Conservation (phyloP, 1,140 invertebrate genomes). For the Phymorhynchus buccinoides region DNA sequence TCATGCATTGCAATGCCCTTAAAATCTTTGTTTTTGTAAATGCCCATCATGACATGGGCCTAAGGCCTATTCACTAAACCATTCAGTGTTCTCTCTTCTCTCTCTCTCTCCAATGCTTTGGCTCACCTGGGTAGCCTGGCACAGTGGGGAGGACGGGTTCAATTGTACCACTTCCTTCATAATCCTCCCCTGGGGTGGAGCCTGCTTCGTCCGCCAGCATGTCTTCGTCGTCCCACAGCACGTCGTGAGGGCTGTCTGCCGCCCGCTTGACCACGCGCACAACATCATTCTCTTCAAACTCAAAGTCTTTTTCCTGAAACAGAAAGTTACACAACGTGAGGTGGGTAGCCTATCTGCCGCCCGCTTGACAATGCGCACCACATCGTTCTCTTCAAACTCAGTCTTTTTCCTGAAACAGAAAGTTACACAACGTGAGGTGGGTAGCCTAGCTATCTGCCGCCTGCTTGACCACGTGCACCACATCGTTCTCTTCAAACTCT, state of each 20-base stretch:
- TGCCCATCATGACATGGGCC: too few relatives aligned
- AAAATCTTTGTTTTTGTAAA: too few relatives aligned
- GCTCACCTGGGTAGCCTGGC: conserved; percentile 47
- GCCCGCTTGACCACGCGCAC: conserved; percentile 41
- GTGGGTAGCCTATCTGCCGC: too few relatives aligned
- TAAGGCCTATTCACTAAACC: too few relatives aligned
- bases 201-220: conserved; percentile 53
- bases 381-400: conserved; percentile 9
- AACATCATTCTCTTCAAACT: conserved; percentile 50
- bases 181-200: conserved; percentile 39
- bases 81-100: too few relatives aligned
- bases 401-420: not conserved
- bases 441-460: too few relatives aligned
- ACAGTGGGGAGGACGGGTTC: conserved; percentile 7
- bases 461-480: too few relatives aligned
- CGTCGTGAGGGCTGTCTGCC: not conserved
- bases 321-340: not conserved
- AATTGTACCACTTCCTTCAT: conserved; percentile 38
- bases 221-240: conserved; percentile 57
- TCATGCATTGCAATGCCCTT: too few relatives aligned
- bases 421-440: too few relatives aligned
- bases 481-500: conserved; percentile 14
- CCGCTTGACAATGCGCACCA: too few relatives aligned
- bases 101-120: too few relatives aligned
- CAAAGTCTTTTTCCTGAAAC: conserved; percentile 55